Evolutionary conservation across 2,113 vertebrate genomes (phyloP).

Genomic region (Misgurnus anguillicaudatus): DNA sequence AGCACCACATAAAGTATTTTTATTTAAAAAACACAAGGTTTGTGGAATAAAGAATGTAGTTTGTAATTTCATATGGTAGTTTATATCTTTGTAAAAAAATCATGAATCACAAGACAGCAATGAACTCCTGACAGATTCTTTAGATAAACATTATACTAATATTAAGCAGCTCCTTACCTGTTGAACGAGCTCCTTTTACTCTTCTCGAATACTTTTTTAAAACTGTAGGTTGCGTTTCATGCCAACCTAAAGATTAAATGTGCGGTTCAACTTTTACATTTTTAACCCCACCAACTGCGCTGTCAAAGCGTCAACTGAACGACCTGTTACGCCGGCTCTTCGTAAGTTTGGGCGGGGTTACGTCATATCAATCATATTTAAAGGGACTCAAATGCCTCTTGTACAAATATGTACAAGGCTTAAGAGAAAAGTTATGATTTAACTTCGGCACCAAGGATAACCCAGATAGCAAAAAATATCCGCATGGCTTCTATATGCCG

Average conservation of each 20-base stretch:
- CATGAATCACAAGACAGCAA: not conserved
- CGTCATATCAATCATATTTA: no score
- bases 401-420: not conserved
- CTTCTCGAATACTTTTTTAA: not conserved
- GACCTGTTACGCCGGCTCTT: constrained; percentile 13
- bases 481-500: no score
- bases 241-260: not conserved
- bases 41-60: no score
- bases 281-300: not conserved
- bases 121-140: not conserved
- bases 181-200: not conserved
- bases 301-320: not conserved
- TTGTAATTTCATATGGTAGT: no score
- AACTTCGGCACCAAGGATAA: no score
- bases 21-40: no score
- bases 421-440: no score
- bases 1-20: no score
- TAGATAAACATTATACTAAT: no score
- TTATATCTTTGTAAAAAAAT: no score
- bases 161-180: constrained; percentile 4
- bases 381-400: not conserved
- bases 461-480: no score
- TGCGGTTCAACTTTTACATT: not conserved
- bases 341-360: constrained; percentile 4
- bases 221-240: not conserved